Evolutionary conservation across 2,888 invertebrate genomes (phyloP), one percentile per base, ranked within the genome.

Genomic region (Macrostomum cliftonense): DNA sequence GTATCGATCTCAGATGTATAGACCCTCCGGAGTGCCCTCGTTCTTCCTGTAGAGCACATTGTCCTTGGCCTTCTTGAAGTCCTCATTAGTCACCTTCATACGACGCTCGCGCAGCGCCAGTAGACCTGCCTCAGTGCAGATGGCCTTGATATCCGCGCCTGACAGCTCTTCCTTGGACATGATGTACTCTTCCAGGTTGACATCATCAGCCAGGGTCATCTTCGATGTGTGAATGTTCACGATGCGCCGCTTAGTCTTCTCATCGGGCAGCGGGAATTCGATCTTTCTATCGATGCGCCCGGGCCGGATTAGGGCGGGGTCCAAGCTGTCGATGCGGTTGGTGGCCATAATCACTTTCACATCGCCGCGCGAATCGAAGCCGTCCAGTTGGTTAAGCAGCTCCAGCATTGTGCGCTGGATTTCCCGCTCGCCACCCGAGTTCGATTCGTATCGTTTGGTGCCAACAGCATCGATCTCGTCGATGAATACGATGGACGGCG

Each of bases 321-420:
- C 97, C 42, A 97, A 74, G 0, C 95, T 95, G 74, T 99, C 97
- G 65, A 97, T 97, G 59, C 97, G 79, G 59, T 71, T 71, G 42
- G 70, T 71, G 45, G 70, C 71, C 70, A 71, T 71, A 49, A 71
- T 64, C 45, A 70, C 69, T 77, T 91, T 91, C 7, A 89, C 89
- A 76, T 93, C 91, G 17, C 89, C 91, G 47, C 88, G 76, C 0
- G 89, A 88, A 73, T 91, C 89, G 72, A 89, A 91, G 50, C 97
- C 97, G 74, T 97, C 97, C 45, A 97, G 75, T 70, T 99, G 97
- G 73, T 99, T 99, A 13, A 97, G 76, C 52, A 99, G 74, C 71
- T 99, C 97, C 72, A 99, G 79, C 97, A 97, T 97, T 51, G 97
- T 97, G 68, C 97, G 78, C 71, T 99, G 97, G 68, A 99, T 97